These are phyloP conservation scores for Carettochelys insculpta DNA, from an alignment of 2,113 vertebrate species.

Conservation along the genomic window DNA sequence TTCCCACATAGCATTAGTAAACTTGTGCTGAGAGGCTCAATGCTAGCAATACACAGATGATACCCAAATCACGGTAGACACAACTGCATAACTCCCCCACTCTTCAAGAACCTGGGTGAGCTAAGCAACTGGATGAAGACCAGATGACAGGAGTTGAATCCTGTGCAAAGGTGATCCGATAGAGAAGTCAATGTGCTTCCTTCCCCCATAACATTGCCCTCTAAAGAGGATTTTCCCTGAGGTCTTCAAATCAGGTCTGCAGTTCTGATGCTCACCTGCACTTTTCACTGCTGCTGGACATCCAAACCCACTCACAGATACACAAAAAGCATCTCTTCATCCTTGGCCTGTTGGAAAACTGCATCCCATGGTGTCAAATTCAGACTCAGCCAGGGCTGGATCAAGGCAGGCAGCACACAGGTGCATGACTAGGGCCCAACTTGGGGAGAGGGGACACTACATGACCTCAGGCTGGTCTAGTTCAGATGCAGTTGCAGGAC, in stretches of 20 bases:
- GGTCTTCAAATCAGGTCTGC: neutral
- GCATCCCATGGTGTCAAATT: neutral
- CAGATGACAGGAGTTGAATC: neutral
- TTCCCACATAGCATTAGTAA: neutral
- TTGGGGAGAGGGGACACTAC: neutral
- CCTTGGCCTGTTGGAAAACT: neutral
- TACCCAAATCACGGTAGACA: fast-evolving
- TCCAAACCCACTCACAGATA: neutral
- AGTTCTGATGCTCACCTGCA: neutral
- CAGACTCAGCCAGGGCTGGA: neutral
- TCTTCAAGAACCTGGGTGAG: neutral
- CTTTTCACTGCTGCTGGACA: neutral
- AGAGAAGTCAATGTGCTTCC: neutral
- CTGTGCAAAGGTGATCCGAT: neutral
- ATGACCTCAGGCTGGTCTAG: neutral
- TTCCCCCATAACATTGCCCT: neutral
- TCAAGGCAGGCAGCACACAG: neutral
- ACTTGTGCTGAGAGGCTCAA: neutral
- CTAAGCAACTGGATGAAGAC: neutral
- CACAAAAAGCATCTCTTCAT: neutral
- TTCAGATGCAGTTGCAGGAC: neutral
- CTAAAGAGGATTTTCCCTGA: neutral
- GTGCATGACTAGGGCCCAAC: neutral
- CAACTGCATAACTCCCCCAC: neutral
- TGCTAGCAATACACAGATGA: neutral